Percentiles rank a stretch among this genome's conserved stretches.
Evolutionary conservation across 2,797 vertebrate species (phyloP).

Genomic region (Gallirallus australis): DNA sequence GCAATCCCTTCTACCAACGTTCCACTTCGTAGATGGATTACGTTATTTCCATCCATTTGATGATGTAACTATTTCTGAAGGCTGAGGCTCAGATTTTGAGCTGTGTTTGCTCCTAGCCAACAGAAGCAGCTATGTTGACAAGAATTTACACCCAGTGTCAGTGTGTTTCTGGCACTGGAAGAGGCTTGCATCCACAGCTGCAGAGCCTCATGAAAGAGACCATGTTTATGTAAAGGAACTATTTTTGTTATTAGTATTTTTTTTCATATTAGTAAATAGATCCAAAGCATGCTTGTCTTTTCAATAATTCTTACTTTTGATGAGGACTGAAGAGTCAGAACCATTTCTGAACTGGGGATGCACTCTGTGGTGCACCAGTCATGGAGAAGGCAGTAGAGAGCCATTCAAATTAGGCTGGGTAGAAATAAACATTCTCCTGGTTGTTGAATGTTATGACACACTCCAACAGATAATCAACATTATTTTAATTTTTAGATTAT

Average conservation of each 20-base stretch:
- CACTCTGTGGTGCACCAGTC: neutral
- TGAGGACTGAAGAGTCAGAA: neutral
- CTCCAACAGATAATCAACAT: neutral
- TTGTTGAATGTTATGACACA: neutral
- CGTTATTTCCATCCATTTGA: neutral
- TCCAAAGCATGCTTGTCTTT: neutral
- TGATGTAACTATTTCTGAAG: neutral
- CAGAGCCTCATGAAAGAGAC: neutral
- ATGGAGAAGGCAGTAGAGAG: neutral
- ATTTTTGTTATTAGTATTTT: neutral
- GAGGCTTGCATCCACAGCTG: neutral
- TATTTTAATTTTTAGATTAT: neutral
- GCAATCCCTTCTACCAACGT: fast-evolving
- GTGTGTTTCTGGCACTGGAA: neutral
- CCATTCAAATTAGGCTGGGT: neutral
- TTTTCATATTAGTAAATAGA: neutral
- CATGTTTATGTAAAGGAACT: neutral
- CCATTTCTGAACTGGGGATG: neutral
- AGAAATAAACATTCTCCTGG: neutral
- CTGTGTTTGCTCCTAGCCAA: neutral
- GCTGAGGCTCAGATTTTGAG: neutral
- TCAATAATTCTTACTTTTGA: neutral
- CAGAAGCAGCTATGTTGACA: neutral
- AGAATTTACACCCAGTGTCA: neutral
- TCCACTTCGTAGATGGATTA: neutral